Evolutionary conservation across 1,140 invertebrate species (phyloP), one percentile per base, ranked within the genome.

Genomic region (Alviniconcha marisindica): DNA sequence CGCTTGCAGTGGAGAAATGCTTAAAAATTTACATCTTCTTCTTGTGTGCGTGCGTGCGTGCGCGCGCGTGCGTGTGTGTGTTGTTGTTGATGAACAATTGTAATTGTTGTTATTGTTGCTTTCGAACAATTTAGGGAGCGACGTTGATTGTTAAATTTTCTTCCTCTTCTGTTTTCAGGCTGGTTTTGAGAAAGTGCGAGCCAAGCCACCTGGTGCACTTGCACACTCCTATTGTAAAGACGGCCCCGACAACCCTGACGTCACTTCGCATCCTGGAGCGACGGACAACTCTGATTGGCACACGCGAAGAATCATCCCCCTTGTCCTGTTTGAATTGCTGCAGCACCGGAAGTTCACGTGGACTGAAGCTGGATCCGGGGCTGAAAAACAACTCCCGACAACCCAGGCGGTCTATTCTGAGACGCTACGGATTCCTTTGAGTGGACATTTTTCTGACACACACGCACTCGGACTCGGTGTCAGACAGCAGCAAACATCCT

Each of bases 241-340:
- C 56, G 56, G 56, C 56, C 66, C 21, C 36, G 3, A 15, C 36
- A 18, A 40, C 69, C 40, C 36, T 71, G 69, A 71, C 36, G 69
- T 71, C 69, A 71, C 36, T 10, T 33, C 38, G 69, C 69, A 71
- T 1, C 24, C 69, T 71, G 69, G 69, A 71, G 33, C 69, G 69
- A 21, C 69, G 40, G 69, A 33, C 18, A 38, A 71, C 2, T 14
- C 38, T 21, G 7, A 2, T 33, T 10, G 33, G 0, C 63, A 21
- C 69, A 5, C 44, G 44, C 18, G 5, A 5, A 48, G 7, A 48
- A 18, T 48, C 18, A 18, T 48, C 7, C 44, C 44, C 44, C 44
- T 5, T 48, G 69, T 71, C 69, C 33, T 71, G 14, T 3, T 7
- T 24, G 36, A 71, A 18, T 38, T 18, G n/a, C 56, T n/a, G 36